Evolutionary conservation across 2,113 vertebrate species (phyloP).

Genomic region (Nerophis ophidion): DNA sequence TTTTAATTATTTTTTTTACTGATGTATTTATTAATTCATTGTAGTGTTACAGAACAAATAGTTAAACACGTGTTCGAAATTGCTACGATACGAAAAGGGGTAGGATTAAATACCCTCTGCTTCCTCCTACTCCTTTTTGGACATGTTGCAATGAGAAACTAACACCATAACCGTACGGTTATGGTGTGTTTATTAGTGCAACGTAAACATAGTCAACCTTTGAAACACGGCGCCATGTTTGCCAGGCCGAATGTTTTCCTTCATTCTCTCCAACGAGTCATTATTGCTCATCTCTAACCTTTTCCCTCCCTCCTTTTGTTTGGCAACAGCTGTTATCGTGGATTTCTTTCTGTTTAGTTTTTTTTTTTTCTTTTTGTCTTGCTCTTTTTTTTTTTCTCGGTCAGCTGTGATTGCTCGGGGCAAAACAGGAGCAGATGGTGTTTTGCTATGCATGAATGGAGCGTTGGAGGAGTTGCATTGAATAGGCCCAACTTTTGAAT

Average conservation of each 20-base stretch:
- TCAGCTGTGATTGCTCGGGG: slow-evolving; percentile 99
- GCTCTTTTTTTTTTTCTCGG: slow-evolving; percentile 73
- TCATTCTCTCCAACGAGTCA: slow-evolving; percentile 75
- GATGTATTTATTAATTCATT: too few relatives aligned
- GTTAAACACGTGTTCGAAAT: too few relatives aligned
- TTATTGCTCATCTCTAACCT: slow-evolving; percentile 91
- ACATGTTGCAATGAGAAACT: too few relatives aligned
- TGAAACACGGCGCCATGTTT: background rate
- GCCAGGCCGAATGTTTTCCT: slow-evolving; percentile 74
- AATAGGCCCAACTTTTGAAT: slow-evolving; percentile 98
- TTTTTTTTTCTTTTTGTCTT: slow-evolving; percentile 44
- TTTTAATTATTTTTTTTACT: too few relatives aligned
- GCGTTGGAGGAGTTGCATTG: slow-evolving; percentile 94
- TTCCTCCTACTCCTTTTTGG: too few relatives aligned
- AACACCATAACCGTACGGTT: too few relatives aligned
- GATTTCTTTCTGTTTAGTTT: slow-evolving; percentile 64
- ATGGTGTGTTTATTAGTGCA: too few relatives aligned
- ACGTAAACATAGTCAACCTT: background rate
- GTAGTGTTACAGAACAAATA: too few relatives aligned
- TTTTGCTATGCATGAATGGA: slow-evolving; percentile 99
- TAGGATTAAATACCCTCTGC: too few relatives aligned
- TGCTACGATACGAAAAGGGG: too few relatives aligned
- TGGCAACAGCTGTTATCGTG: slow-evolving; percentile 99
- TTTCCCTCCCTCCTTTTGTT: slow-evolving; percentile 90
- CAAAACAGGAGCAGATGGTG: slow-evolving; percentile 99